Evolutionary conservation across 2,888 invertebrate genomes (phyloP), one percentile per base, ranked within the genome.

Genomic region (Eustalomyia histrio): DNA sequence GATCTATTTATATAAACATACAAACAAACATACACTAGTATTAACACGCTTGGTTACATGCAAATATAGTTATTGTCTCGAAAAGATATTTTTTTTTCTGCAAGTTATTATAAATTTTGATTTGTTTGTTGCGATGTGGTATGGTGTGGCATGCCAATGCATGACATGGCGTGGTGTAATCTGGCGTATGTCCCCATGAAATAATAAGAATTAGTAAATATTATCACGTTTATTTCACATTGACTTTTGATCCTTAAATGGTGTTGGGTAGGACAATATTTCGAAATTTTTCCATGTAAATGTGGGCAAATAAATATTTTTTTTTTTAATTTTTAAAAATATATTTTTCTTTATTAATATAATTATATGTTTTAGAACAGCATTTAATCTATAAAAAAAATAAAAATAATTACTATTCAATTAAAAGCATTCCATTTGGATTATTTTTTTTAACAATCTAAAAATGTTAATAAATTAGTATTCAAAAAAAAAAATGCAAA

Each of bases 221-320:
- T 74, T 78, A 78, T 78, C 81, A 78, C 81, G 74, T 78, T 81
- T 73, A 71, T 81, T 74, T 35, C 16, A 61, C 50, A 50, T 33
- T 81, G 81, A 81, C 81, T 57, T 81, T 78, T 81, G 81, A 81
- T 74, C 78, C 74, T 80, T 71, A 61, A 65, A 67, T 78, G 65
- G 65, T 24, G 43, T 33, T 72, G 57, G 78, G 71, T 81, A 69
- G 69, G 74, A 78, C 29, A 65, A 43, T 12, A 29, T 29, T 68
- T 50, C 63, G 10, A 69, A 65, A 79, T 69, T 74, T 61, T 65
- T 65, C 33, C 1, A 17, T 55, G 18, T 9, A 17, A 50, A 39
- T 4, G 29, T 21, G 21, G 4, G 21, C 7, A 29, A 6, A 29
- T 29, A 43, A 47, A 17, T 16, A 29, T 33, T 18, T 12, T 52